Conservation (phyloP, 2,113 vertebrate species). For the Bubo blakistoni region DNA sequence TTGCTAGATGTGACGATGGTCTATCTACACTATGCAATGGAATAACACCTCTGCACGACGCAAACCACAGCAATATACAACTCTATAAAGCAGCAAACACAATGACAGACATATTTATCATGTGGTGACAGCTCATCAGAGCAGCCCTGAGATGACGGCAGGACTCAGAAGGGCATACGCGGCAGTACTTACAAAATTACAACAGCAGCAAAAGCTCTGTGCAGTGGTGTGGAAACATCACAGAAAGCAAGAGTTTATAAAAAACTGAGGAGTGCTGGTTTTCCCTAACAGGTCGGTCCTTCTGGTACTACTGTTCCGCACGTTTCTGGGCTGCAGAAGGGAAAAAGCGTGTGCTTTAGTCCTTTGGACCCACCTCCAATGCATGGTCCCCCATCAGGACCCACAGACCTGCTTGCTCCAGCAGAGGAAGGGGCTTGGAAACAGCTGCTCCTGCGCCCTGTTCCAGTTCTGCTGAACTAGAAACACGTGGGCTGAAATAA, state of each 20-base stretch:
- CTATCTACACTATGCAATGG: not conserved
- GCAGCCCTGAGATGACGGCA: not conserved
- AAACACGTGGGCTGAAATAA: not conserved
- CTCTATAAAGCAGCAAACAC: not conserved
- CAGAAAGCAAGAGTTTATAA: not conserved
- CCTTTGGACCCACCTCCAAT: not conserved
- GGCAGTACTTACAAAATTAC: not conserved
- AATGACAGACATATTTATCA: not conserved
- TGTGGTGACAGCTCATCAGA: not conserved
- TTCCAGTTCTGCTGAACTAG: not conserved
- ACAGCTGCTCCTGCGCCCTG: not conserved
- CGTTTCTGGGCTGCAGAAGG: not conserved
- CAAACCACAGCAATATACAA: not conserved
- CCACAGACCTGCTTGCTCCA: not conserved
- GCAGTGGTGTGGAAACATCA: not conserved
- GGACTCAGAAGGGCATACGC: not conserved
- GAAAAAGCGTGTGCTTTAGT: not conserved
- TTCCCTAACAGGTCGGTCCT: not conserved
- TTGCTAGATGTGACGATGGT: not conserved
- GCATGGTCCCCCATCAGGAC: not conserved
- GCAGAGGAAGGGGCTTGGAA: not conserved
- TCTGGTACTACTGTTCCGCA: not conserved
- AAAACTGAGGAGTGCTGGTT: not conserved
- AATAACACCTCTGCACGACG: not conserved
- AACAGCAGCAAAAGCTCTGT: not conserved